Percentiles rank a stretch among this genome's conserved stretches.
Evolutionary conservation across 1,140 invertebrate genomes (phyloP).

Genomic region (Platorchestia sp.): DNA sequence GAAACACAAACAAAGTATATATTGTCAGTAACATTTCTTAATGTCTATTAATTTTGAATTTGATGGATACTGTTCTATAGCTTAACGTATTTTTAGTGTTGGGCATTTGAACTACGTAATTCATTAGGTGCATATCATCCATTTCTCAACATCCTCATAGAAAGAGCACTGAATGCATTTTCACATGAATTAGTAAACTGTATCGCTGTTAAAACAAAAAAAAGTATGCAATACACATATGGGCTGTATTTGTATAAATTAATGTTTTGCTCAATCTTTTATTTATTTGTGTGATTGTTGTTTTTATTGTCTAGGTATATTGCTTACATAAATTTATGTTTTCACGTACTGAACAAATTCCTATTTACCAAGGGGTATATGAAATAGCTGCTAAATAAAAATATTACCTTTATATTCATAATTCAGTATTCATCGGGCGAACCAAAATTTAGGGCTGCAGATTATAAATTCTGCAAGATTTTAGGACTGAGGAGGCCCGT

Average conservation of each 20-base stretch:
- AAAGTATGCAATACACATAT: neutral
- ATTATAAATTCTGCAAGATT: neutral
- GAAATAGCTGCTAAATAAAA: neutral
- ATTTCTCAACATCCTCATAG: neutral
- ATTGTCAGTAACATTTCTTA: neutral
- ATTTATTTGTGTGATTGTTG: too few relatives aligned
- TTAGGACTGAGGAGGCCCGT: neutral
- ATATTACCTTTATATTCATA: neutral
- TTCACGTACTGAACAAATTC: neutral
- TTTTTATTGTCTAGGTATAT: too few relatives aligned
- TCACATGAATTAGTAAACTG: neutral
- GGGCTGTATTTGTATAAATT: neutral
- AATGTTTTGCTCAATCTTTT: neutral
- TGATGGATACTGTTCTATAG: neutral
- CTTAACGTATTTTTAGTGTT: neutral
- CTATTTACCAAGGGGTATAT: too few relatives aligned
- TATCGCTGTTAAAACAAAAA: neutral
- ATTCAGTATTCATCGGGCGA: neutral
- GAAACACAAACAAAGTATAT: neutral
- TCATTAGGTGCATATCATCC: neutral
- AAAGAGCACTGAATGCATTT: neutral
- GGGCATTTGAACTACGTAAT: neutral
- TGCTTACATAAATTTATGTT: too few relatives aligned
- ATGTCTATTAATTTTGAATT: too few relatives aligned
- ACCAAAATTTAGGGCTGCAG: neutral